Evolutionary conservation across 2,797 vertebrate genomes (phyloP).

Genomic region (Benthosema pterotum): DNA sequence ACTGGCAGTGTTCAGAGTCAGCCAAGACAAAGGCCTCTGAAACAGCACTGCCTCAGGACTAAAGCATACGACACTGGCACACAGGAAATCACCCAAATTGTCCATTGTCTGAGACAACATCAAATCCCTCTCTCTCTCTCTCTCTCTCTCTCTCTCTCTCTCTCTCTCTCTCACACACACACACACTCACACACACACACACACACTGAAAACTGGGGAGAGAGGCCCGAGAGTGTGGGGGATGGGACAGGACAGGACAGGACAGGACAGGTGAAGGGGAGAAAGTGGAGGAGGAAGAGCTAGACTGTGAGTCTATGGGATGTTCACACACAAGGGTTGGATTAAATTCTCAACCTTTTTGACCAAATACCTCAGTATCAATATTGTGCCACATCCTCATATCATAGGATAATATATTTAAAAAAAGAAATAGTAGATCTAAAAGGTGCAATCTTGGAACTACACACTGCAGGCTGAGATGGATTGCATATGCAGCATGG

Average conservation of each 20-base stretch:
- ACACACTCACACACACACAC: background rate
- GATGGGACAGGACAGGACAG: conserved; percentile 1
- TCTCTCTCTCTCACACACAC: background rate
- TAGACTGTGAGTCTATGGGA: no score
- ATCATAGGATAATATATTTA: no score
- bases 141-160: conserved; percentile 41
- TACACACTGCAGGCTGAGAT: no score
- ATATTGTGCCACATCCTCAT: no score
- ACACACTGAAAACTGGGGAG: background rate
- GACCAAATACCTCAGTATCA: no score
- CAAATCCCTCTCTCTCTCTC: conserved; percentile 61
- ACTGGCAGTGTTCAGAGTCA: conserved; percentile 70
- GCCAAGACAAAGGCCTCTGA: conserved; percentile 74
- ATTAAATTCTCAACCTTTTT: no score
- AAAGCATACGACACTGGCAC: conserved; percentile 83
- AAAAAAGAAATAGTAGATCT: no score
- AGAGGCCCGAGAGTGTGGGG: conserved; percentile 4
- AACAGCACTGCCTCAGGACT: conserved; percentile 75
- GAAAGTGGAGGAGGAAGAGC: background rate
- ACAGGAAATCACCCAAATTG: conserved; percentile 85
- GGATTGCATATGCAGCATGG: no score
- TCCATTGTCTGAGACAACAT: conserved; percentile 80
- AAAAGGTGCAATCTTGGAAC: no score
- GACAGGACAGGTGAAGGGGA: conserved; percentile 1
- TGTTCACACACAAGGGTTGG: no score